Base-by-base conservation (phyloP, 1,140 invertebrate species). In the Cephus cinctus region DNA sequence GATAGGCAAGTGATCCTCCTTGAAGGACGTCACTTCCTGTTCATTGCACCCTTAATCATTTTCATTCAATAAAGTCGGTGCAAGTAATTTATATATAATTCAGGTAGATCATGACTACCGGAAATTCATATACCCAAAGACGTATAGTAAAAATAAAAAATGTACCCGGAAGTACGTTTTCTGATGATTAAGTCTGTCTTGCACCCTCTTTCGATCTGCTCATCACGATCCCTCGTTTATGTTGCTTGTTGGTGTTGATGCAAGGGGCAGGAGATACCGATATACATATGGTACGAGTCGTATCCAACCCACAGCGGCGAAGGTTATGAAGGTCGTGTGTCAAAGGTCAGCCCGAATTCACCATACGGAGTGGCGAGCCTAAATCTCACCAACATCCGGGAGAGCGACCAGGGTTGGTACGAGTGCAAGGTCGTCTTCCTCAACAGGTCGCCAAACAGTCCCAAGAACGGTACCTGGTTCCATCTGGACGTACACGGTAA, bases 211-310 rank as follows among this genome's bases (percentile, higher is more conserved):
- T 30, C 38, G 39, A 35, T 16, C 23, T 45, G 4, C n/a, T n/a
- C 25, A 27, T 14, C 34, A 22, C 50, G 58, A 61, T 61, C 64
- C 52, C 51, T 58, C 61, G 57, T 72, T 71, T 71, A 73, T 74
- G 70, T 73, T 71, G 65, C 67, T 59, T 71, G 40, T 73, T 72
- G 63, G 61, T 69, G 67, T 75, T 69, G 57, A 63, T 73, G 70
- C 71, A 82, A 92, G 90, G 90, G 89, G 72, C 84, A 89, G 81
- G 91, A 94, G 78, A 89, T 94, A 77, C 92, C 93, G 56, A 94
- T 96, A 75, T 96, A 94, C 81, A 96, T 96, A 77, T 96, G 92
- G 92, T 96, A 96, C 83, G 92, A 95, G 78, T 92, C 90, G 69
- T 96, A 96, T 76, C 92, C 92, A 55, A 92, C 93, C 42, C 94